A percentile compares a stretch with the other conserved stretches of the same genome.
Evolutionary conservation across 2,797 vertebrate genomes (phyloP).

Genomic region (Cyclura pinguis): DNA sequence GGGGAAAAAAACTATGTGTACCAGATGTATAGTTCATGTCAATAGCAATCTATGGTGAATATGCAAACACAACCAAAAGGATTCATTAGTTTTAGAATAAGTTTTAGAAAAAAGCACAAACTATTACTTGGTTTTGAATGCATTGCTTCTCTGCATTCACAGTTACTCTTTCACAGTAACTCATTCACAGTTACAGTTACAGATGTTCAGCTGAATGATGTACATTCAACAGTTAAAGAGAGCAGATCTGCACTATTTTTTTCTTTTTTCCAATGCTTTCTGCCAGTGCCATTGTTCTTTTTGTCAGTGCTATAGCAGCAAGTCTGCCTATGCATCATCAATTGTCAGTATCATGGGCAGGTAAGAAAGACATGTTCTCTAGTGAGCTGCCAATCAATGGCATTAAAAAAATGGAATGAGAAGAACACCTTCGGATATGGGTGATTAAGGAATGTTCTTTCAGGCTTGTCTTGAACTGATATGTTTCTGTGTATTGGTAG

Average conservation of each 20-base stretch:
- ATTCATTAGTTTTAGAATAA: not conserved
- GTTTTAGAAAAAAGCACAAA: not conserved
- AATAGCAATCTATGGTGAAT: not conserved
- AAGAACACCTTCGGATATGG: not conserved
- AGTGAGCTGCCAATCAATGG: not conserved
- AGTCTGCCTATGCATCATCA: not conserved
- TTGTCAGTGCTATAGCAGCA: not conserved
- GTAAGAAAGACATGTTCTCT: not conserved
- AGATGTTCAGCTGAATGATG: not conserved
- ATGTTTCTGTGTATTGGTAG: fast-evolving
- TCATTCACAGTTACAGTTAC: no score
- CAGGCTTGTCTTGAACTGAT: not conserved
- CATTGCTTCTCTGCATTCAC: not conserved
- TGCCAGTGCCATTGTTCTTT: not conserved
- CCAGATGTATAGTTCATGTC: not conserved
- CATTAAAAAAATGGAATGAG: not conserved
- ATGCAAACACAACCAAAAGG: not conserved
- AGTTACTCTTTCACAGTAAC: no score
- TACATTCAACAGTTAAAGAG: not conserved
- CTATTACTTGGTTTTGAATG: not conserved
- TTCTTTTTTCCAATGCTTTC: not conserved
- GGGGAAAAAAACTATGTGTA: not conserved
- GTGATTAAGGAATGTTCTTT: not conserved
- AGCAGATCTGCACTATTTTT: not conserved
- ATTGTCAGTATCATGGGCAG: not conserved